phyloP scores from a whole-genome alignment of 2,888 invertebrate species.

The Noctua janthe region DNA sequence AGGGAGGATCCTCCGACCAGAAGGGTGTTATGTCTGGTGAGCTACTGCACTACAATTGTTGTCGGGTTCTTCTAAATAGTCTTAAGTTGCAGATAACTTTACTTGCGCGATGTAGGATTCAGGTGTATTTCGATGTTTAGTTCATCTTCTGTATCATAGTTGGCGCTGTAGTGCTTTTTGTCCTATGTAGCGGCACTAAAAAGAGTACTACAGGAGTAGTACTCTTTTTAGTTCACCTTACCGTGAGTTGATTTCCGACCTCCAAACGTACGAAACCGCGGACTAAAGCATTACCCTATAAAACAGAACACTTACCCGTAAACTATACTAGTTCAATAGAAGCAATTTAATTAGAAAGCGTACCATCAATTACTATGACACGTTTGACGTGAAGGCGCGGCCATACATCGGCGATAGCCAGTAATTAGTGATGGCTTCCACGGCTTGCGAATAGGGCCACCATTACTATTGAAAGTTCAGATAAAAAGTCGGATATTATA shows the following conservation, averaged over 20 bases:
- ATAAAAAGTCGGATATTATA: background rate
- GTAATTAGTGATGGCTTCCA: constrained; percentile 75
- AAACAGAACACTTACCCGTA: constrained; percentile 26
- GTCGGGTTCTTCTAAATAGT: no score
- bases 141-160: no score
- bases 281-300: background rate
- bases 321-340: constrained; percentile 61
- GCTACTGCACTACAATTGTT: no score
- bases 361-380: constrained; percentile 84
- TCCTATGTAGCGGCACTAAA: no score
- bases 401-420: constrained; percentile 70
- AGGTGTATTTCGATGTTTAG: no score
- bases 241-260: background rate
- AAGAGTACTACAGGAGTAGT: no score
- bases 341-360: constrained; percentile 83
- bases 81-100: no score
- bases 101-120: no score
- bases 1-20: no score
- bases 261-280: background rate
- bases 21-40: no score
- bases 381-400: constrained; percentile 82
- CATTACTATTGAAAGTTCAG: background rate
- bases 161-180: no score
- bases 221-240: no score
- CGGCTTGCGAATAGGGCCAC: constrained; percentile 15